Base-by-base conservation (phyloP, 2,113 vertebrate species). In the Amphiprion ocellaris region DNA sequence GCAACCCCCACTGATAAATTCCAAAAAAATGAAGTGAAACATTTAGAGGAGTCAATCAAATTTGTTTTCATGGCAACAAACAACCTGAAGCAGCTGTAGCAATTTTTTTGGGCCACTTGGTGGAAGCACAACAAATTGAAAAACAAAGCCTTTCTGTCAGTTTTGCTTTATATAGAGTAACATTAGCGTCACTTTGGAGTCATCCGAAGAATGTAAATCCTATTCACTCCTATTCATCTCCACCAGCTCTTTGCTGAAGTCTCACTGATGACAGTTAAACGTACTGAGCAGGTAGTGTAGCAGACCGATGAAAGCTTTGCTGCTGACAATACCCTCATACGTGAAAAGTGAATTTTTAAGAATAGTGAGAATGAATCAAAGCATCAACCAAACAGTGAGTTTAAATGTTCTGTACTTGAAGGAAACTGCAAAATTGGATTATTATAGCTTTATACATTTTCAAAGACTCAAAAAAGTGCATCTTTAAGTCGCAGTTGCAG, bases 61-160 rank as follows among this genome's bases (percentile, higher is more conserved):
- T 73, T 64, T 60, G 37, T 73, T 54, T 23, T 58, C 64, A 59
- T 49, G 23, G 15, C 50, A 54, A 55, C 14, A 49, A 11, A 55
- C 6, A 58, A 53, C 14, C 50, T 24, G 50, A 50, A 19, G 69
- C 7, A 46, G 46, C 30, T 0, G 6, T n/a, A 41, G 44, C 10
- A 16, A 17, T 67, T 39, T 21, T 21, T 67, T 17, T 33, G 10
- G 21, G 10, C 52, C 30, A 26, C 21, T 54, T 21, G 24, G 11
- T 19, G 30, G 10, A 37, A 65, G 26, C 17, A 58, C 30, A 68
- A 28, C 53, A 44, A 74, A 10, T 50, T 15, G 23, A 55, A 60
- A 59, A 47, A 52, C 33, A 74, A 70, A 23, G 21, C 6, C 67
- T 14, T 50, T 14, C 41, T 46, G 12, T 55, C 0, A 59, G 17